Conservation (phyloP, 2,888 invertebrate species). For the Byasa hedistus region DNA sequence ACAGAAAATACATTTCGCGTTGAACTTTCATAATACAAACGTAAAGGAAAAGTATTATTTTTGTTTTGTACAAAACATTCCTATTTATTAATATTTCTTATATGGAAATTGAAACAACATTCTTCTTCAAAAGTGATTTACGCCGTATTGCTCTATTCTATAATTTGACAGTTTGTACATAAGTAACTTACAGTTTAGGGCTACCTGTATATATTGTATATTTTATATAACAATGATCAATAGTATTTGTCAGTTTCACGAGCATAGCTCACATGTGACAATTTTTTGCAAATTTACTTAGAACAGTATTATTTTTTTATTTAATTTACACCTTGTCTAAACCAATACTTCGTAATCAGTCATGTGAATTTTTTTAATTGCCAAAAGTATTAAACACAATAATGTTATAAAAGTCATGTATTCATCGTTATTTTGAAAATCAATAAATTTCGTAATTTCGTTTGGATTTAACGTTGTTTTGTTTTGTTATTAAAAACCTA, state of each 20-base stretch:
- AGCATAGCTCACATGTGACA: background rate
- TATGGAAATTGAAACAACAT: background rate
- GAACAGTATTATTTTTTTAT: slow-evolving; percentile 2
- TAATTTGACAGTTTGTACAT: background rate
- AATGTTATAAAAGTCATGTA: background rate
- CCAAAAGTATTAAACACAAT: background rate
- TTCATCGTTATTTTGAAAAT: background rate
- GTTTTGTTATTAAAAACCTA: background rate
- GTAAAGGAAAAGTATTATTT: no score
- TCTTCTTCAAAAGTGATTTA: background rate
- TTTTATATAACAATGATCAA: background rate
- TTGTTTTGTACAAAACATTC: background rate
- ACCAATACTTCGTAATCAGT: background rate
- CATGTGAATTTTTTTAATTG: background rate
- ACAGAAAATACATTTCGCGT: no score
- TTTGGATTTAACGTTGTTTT: background rate
- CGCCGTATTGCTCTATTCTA: background rate
- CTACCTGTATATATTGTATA: slow-evolving; percentile 1
- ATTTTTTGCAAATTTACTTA: background rate
- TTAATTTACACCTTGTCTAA: background rate
- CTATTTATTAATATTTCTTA: background rate
- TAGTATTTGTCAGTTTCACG: background rate
- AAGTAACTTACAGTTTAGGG: background rate
- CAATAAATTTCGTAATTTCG: background rate
- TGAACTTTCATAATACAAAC: no score